Evolutionary conservation across 2,113 vertebrate genomes (phyloP).

Genomic region (Tachycineta bicolor): DNA sequence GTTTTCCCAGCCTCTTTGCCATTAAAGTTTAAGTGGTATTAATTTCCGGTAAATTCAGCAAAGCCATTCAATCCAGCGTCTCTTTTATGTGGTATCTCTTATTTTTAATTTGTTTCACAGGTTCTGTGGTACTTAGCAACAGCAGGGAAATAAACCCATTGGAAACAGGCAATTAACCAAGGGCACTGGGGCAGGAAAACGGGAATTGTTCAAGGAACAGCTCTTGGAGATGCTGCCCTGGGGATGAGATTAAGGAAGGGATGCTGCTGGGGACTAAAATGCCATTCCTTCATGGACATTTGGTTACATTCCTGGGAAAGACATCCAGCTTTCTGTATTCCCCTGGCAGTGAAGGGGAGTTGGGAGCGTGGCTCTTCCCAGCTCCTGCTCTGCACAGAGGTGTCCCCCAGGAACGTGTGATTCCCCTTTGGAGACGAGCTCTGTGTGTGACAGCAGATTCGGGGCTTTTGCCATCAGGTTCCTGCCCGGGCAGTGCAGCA

Average conservation of each 20-base stretch:
- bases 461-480: background rate
- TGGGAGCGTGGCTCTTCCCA: background rate
- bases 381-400: background rate
- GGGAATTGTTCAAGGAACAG: constrained; percentile 13
- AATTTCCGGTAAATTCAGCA: constrained; percentile 18
- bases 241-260: background rate
- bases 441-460: background rate
- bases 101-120: constrained; percentile 49
- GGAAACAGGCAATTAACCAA: constrained; percentile 63
- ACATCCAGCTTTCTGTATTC: background rate
- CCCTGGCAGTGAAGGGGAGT: background rate
- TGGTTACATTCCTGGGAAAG: background rate
- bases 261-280: background rate
- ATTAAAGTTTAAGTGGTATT: constrained; percentile 15
- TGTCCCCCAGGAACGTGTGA: background rate
- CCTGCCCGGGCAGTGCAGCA: background rate
- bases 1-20: constrained; percentile 16
- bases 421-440: background rate
- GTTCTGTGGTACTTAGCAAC: constrained; percentile 14
- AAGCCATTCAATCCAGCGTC: constrained; percentile 27
- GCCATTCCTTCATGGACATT: background rate
- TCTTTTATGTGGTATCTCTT: constrained; percentile 33
- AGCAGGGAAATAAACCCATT: constrained; percentile 54
- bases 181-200: constrained; percentile 47
- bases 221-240: constrained; percentile 9